Evolutionary conservation across 2,888 invertebrate genomes (phyloP), one percentile per base, ranked within the genome.

Genomic region (Chironomus riparius): DNA sequence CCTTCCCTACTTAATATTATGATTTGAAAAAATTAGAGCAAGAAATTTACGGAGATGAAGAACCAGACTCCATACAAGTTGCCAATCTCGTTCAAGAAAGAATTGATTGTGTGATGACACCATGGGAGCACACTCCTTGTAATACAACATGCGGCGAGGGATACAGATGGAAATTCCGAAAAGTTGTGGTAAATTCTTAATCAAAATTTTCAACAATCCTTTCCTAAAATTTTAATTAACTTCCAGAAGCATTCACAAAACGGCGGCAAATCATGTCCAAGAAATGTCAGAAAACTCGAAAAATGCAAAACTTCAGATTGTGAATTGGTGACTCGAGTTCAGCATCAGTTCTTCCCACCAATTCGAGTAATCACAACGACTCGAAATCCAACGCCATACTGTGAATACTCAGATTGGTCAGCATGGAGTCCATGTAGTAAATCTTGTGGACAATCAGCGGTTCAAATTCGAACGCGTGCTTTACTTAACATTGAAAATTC

Each of bases 351-450:
- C 4, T 24, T 22, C 13, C 47, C 24, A 18, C 7, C 10, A 47
- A 38, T 47, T 22, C 65, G 65, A 1, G n/a, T 18, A 15, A 56
- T 18, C 1, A 65, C 65, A 24, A 69, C 18, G n/a, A 15, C 69
- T 10, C 18, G 21, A 28, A 15, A 5, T 13, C 15, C 15, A 24
- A n/a, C 18, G 1, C 24, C 28, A 4, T 10, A 87, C 77, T 91
- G 91, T 80, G 84, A 85, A 48, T 88, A 90, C 80, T 87, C 88
- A 0, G 85, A 86, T 72, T 91, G 91, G 91, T 88, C 89, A 15
- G 85, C 86, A 7, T 91, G 91, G 91, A 87, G 89, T 3, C 87
- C 88, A 0, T 91, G 91, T 80, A 87, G 88, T 0, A 86, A 86
- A 5, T 87, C 86, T 2, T 92, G 91, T 80, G 91, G 91, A 0